Percentiles rank a stretch among this genome's conserved stretches.
phyloP scores from a whole-genome alignment of 2,113 vertebrate genomes.

The Ophiodon elongatus region DNA sequence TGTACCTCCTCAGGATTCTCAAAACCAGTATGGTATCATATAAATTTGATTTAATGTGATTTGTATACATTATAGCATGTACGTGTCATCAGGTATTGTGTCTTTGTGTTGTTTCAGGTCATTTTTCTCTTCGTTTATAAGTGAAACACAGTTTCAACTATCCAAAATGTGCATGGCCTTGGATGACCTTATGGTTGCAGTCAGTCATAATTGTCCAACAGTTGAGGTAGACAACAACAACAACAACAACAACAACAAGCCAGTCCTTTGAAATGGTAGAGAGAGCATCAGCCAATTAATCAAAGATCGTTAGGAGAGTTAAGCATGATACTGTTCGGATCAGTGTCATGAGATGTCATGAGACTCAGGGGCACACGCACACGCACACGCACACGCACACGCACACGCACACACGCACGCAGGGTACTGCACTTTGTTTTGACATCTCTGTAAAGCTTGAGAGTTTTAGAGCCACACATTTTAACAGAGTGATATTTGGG shows the following conservation, averaged over 20 bases:
- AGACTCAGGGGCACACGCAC: neutral
- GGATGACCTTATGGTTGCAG: neutral
- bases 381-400: neutral
- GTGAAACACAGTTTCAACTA: neutral
- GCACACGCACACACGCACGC: neutral
- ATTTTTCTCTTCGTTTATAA: neutral
- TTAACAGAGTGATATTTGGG: neutral
- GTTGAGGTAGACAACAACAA: neutral
- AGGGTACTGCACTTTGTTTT: too few relatives aligned
- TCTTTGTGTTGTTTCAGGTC: neutral
- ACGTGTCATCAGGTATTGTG: neutral
- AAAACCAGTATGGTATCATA: neutral
- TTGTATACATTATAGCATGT: neutral
- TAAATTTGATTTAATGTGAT: neutral
- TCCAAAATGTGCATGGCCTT: neutral
- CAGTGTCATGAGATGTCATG: constrained; percentile 9
- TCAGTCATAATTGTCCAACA: neutral
- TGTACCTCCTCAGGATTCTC: neutral
- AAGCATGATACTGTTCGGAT: constrained; percentile 6
- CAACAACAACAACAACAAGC: neutral
- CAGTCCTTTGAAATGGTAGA: neutral
- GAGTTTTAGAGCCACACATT: neutral
- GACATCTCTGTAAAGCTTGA: neutral
- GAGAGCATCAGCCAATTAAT: constrained; percentile 17
- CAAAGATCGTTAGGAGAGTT: neutral